Evolutionary conservation across 2,888 invertebrate genomes (phyloP).

Genomic region (Pachymerium ferrugineum): DNA sequence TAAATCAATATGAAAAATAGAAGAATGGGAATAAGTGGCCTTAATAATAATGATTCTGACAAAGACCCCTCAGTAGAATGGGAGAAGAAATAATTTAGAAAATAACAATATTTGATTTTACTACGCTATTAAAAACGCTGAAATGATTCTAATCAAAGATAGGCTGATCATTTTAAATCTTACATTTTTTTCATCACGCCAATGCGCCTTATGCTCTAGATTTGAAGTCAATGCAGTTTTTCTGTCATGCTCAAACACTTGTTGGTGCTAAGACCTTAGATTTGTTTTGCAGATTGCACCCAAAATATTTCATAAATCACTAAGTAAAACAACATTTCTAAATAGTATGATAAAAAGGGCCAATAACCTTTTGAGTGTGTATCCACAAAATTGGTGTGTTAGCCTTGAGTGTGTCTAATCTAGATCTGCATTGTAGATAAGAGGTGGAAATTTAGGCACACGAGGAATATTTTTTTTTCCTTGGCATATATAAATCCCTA

Average conservation of each 20-base stretch:
- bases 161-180: too few relatives aligned
- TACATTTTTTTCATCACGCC: not conserved
- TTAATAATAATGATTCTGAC: slow-evolving; percentile 4
- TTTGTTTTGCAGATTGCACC: not conserved
- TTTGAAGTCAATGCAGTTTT: too few relatives aligned
- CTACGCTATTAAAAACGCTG: not conserved
- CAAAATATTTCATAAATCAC: not conserved
- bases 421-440: not conserved
- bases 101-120: not conserved
- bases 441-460: not conserved
- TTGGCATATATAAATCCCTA: not conserved
- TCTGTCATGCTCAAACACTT: not conserved
- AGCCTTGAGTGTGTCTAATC: slow-evolving; percentile 10
- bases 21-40: slow-evolving; percentile 8
- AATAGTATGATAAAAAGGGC: not conserved
- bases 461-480: not conserved
- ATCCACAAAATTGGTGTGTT: slow-evolving; percentile 1
- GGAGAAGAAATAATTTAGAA: slow-evolving; percentile 4
- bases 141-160: not conserved
- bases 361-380: slow-evolving; percentile 5
- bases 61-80: not conserved
- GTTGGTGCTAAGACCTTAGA: not conserved
- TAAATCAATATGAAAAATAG: slow-evolving; percentile 30
- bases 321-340: not conserved
- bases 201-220: not conserved